Percentiles rank a stretch among this genome's conserved stretches.
Evolutionary conservation across 2,888 invertebrate species (phyloP).

Genomic region (Chydorus sphaericus): DNA sequence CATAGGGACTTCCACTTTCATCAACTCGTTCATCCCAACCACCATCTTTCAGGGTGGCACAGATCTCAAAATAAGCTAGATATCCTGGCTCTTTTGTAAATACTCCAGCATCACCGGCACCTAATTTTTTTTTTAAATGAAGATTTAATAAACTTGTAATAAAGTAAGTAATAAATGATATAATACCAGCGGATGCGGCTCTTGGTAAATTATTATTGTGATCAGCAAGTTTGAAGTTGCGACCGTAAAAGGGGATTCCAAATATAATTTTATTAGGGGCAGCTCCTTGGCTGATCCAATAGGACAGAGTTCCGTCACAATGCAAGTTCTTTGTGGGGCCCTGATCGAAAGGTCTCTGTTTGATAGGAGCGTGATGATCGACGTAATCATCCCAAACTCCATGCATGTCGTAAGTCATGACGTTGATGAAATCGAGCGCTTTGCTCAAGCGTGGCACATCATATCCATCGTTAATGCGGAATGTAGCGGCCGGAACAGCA

Average conservation of each 20-base stretch:
- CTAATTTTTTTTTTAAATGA: too few relatives aligned
- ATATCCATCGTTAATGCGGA: slow-evolving; percentile 48
- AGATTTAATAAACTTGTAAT: not conserved
- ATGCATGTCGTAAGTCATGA: slow-evolving; percentile 49
- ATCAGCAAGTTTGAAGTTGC: slow-evolving; percentile 63
- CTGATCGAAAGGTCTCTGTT: slow-evolving; percentile 24
- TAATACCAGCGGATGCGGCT: slow-evolving; percentile 43
- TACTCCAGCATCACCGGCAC: slow-evolving; percentile 50
- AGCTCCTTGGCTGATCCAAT: slow-evolving; percentile 54
- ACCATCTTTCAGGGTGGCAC: slow-evolving; percentile 7
- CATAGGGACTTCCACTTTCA: slow-evolving; percentile 43
- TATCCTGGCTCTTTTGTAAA: slow-evolving; percentile 56
- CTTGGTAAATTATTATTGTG: slow-evolving; percentile 46
- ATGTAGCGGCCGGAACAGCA: slow-evolving; percentile 44
- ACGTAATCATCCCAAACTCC: slow-evolving; percentile 30
- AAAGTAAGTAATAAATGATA: too few relatives aligned
- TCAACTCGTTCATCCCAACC: slow-evolving; percentile 13
- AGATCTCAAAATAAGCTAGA: slow-evolving; percentile 55
- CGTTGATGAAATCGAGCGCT: slow-evolving; percentile 47
- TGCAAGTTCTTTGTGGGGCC: slow-evolving; percentile 12
- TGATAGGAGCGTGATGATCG: slow-evolving; percentile 38
- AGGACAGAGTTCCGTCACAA: slow-evolving; percentile 23
- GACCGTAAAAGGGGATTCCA: slow-evolving; percentile 70
- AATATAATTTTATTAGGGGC: slow-evolving; percentile 49
- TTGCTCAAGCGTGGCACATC: slow-evolving; percentile 43